Base-by-base conservation (phyloP, 2,113 vertebrate genomes). In the Antechinus flavipes region DNA sequence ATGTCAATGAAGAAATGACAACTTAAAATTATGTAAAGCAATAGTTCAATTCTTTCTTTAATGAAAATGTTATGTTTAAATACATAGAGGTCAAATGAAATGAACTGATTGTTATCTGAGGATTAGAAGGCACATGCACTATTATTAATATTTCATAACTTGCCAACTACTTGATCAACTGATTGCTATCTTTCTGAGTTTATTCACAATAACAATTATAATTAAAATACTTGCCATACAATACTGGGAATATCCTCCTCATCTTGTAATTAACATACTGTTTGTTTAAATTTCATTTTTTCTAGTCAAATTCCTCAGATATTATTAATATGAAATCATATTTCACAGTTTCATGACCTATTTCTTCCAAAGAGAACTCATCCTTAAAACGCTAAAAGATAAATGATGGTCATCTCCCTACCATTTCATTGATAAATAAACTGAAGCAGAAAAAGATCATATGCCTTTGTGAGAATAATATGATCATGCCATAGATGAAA, bases 271-370 rank as follows among this genome's bases (percentile, higher is more conserved):
- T 61, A 92, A 0, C n/a, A 90, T 76, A 56, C 50, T 93, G n/a
- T 91, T 76, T 96, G 96, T 96, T 42, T 90, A 91, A 55, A 35
- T 54, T 58, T 46, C 95, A 56, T 96, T 95, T 96, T 91, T 93
- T 47, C 35, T 89, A 96, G 54, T 19, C 54, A 91, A 90, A 90
- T 95, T 96, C 68, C 54, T 97, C 47, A 94, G 42, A 91, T 92
- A 93, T 42, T 94, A 90, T 47, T 14, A 92, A 94, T 96, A 91
- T 96, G 58, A 54, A 94, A 90, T 95, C 93, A 91, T 90, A 94
- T 94, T 94, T 93, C 90, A 89, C 55, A 94, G 92, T 94, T 93
- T 76, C 93, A 22, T 94, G 91, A 91, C 92, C 95, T 90, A 90
- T 93, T 92, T 95, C 90, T 90, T 95, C 76, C 56, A 91, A 92